Evolutionary conservation across 2,888 invertebrate genomes (phyloP), one percentile per base, ranked within the genome.

Genomic region (Anthophora plumipes): DNA sequence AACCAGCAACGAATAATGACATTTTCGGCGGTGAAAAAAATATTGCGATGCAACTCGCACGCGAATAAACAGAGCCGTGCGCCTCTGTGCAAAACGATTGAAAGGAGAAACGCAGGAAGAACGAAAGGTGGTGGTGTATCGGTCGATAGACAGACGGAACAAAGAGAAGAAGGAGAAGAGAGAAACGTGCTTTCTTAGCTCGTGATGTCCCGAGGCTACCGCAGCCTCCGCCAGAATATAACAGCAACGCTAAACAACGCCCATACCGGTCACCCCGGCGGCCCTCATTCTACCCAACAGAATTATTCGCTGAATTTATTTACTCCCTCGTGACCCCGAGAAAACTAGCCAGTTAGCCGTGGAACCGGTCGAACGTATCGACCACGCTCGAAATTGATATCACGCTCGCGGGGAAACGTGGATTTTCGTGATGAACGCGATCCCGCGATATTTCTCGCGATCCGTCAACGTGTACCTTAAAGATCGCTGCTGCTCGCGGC

Each of bases 121-220:
- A 72, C 72, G 74, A 69, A 63, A n/a, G n/a, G n/a, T n/a, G 41
- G 31, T 31, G 31, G 69, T n/a, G n/a, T 64, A 20, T 14, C n/a
- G 11, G 63, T 64, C 55, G 64, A 59, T 41, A 50, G 37, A 48
- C 41, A 59, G 70, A 83, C 54, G 70, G 57, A 63, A 67, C 73
- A 71, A 59, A 46, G 57, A 70, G 64, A 37, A 37, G 54, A 67
- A 66, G 59, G 60, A n/a, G 66, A 67, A 77, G 75, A 78, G 83
- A 72, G 85, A 85, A 86, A 78, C 84, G 87, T 82, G 88, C 74
- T 80, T n/a, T 87, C 83, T 80, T 84, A 82, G 87, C 90, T 92
- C 93, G 92, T 92, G 93, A 93, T 93, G 90, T 92, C 93, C 91
- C 85, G 92, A 87, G 92, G 93, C 92, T 91, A 92, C 92, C 86